A percentile compares a stretch with the other conserved stretches of the same genome.
Evolutionary conservation across 2,888 invertebrate species (phyloP).

Genomic region (Ophioninae sp.): DNA sequence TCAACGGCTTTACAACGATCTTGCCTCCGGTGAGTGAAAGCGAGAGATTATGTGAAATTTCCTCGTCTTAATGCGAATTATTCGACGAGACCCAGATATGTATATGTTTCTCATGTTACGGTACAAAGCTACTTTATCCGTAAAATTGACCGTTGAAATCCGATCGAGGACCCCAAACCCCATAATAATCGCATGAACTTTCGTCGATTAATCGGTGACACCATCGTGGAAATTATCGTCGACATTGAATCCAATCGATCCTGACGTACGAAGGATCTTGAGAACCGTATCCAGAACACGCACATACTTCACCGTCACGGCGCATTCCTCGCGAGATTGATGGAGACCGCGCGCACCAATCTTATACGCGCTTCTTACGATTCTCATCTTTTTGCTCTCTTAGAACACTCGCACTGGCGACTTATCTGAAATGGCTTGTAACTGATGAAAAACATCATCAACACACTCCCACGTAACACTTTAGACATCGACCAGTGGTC

Average conservation of each 20-base stretch:
- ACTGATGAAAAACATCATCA: neutral
- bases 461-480: neutral
- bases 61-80: constrained; percentile 42
- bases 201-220: constrained; percentile 54
- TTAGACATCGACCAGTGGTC: neutral
- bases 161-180: constrained; percentile 21
- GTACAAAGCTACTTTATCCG: constrained; percentile 14
- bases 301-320: constrained; percentile 26
- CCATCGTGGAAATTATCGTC: constrained; percentile 53
- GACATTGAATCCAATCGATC: constrained; percentile 37
- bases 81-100: constrained; percentile 31
- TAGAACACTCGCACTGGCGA: neutral
- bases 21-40: constrained; percentile 63
- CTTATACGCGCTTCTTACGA: constrained; percentile 10
- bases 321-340: constrained; percentile 25
- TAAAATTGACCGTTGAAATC: constrained; percentile 37
- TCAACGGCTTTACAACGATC: constrained; percentile 16
- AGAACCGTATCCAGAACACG: constrained; percentile 12
- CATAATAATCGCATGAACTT: constrained; percentile 21
- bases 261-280: constrained; percentile 37
- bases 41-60: constrained; percentile 61
- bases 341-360: constrained; percentile 15
- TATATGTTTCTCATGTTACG: neutral
- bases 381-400: neutral
- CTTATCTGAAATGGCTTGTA: neutral